Conservation (phyloP, 2,113 vertebrate genomes). For the Plecturocebus donacophilus region DNA sequence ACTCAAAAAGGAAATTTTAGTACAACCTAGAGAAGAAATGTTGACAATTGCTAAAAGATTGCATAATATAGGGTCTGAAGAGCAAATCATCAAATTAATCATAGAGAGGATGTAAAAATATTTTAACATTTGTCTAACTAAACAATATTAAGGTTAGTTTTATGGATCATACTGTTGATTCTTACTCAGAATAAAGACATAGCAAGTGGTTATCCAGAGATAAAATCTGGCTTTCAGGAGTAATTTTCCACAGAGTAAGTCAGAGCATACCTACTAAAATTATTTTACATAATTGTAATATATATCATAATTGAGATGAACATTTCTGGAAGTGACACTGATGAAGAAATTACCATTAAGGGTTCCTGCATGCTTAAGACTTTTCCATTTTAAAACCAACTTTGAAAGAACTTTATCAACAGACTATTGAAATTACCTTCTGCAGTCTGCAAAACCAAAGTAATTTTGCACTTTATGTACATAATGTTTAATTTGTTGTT, state of each 20-base stretch:
- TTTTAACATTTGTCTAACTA: background rate
- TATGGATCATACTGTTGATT: background rate
- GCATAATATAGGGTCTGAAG: background rate
- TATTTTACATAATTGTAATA: background rate
- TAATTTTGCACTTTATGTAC: background rate
- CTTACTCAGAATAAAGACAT: constrained; percentile 26
- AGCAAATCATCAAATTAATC: background rate
- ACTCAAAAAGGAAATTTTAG: background rate
- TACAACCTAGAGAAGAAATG: background rate
- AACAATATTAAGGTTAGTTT: background rate
- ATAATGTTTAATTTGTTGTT: background rate
- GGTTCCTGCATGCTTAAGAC: background rate
- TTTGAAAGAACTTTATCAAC: background rate
- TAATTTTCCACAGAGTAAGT: background rate
- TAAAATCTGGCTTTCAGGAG: background rate
- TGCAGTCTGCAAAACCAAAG: background rate
- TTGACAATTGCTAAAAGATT: background rate
- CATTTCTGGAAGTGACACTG: background rate
- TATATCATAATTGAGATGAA: background rate
- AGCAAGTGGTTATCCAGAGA: background rate
- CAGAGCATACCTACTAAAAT: background rate
- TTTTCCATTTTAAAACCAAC: background rate
- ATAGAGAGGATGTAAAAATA: background rate
- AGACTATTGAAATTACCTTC: background rate
- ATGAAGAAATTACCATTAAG: background rate